Percentiles rank a stretch among this genome's conserved stretches.
These are phyloP conservation scores for Adela reaumurella DNA, from an alignment of 2,888 invertebrate species.

Conservation along the genomic window DNA sequence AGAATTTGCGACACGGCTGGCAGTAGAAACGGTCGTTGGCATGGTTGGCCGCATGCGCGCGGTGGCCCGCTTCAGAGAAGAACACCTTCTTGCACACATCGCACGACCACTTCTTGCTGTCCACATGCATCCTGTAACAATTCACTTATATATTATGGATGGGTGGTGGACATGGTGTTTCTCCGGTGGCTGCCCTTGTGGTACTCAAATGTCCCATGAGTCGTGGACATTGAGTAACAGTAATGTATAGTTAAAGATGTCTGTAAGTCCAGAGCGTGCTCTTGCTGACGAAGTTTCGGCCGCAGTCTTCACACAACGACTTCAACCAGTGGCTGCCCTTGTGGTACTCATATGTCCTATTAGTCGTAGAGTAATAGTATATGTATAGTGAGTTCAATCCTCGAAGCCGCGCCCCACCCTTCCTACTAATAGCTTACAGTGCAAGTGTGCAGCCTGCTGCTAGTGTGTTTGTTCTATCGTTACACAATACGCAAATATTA, in stretches of 20 bases:
- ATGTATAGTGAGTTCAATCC: too few species aligned
- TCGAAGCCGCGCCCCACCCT: too few species aligned
- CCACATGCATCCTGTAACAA: not conserved
- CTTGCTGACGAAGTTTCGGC: too few species aligned
- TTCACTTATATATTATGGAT: not conserved
- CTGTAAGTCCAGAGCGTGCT: too few species aligned
- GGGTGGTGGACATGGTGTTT: not conserved
- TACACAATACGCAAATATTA: too few species aligned
- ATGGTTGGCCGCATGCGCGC: not conserved
- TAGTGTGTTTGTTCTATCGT: too few species aligned
- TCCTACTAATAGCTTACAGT: too few species aligned
- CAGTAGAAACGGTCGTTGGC: conserved; percentile 3
- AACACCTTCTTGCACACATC: not conserved
- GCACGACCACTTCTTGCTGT: not conserved
- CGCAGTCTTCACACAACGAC: too few species aligned
- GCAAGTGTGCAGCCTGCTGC: too few species aligned
- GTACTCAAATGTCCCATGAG: conserved; percentile 7
- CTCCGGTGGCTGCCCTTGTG: conserved; percentile 6
- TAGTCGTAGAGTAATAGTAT: conserved; percentile 2
- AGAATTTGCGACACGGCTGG: conserved; percentile 7
- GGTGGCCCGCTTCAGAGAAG: conserved; percentile 1
- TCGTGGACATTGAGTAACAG: too few species aligned
- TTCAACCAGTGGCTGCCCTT: conserved; percentile 5
- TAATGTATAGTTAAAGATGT: not conserved
- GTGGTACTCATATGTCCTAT: conserved; percentile 8